Base-by-base conservation (phyloP, 1,140 invertebrate species). In the Leptestheria dahalacensis region DNA sequence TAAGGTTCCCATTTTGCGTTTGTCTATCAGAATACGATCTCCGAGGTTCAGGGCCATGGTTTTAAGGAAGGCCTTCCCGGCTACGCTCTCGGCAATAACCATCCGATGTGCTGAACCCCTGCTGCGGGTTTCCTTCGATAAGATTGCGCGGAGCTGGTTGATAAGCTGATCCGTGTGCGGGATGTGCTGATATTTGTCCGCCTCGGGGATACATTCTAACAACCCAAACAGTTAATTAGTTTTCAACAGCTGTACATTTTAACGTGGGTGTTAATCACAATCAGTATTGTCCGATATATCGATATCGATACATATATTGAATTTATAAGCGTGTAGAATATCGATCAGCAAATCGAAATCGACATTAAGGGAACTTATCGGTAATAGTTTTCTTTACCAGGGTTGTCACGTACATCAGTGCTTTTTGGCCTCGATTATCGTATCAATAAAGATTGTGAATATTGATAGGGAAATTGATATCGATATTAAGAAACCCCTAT, bases 181-280 rank as follows among this genome's bases (percentile, higher is more conserved):
- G 25, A 74, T 69, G 9, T 67, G 66, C 24, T 73, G 69, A 63
- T 71, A 69, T 48, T 68, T 65, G 26, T 66, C 68, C 12, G 70
- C 61, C 61, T 76, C 72, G 28, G 77, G 76, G 61, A 78, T 70
- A 65, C 75, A 76, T 59, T 77, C 77, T 75, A 63, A 9, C 66
- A 12, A n/a, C 28, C 33, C 23, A 20, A 29, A 28, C 6, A 41
- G 15, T 41, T 15, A 41, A n/a, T n/a, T n/a, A n/a, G n/a, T 41
- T 41, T 41, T 9, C 33, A 41, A 41, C 6, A 41, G 33, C 15
- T 41, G 33, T 41, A 9, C 6, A 24, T 56, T 55, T 48, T 49
- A 64, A 56, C 56, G 56, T 62, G 57, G 41, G 61, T 54, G 23
- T 33, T 55, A 55, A 41, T 59, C 55, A 15, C 57, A 61, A 72